phyloP scores from a whole-genome alignment of 2,797 vertebrate species.

The Hyperoplus immaculatus region DNA sequence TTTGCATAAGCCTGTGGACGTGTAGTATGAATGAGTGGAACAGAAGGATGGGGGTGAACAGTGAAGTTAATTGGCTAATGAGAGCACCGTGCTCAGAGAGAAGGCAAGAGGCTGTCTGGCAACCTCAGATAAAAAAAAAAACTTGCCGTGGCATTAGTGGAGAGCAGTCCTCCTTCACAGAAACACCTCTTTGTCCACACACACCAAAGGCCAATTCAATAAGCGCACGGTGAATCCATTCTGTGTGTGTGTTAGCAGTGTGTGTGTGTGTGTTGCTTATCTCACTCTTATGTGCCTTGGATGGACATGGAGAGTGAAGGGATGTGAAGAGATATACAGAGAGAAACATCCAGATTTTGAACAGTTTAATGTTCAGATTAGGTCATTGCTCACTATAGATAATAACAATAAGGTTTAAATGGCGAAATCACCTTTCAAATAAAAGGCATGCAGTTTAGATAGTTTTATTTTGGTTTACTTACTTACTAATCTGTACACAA shows the following conservation, averaged over 20 bases:
- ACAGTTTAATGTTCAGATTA: neutral
- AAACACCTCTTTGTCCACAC: conserved; percentile 82
- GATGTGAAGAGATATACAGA: conserved; percentile 5
- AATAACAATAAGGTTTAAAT: neutral
- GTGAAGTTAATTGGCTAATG: conserved; percentile 89
- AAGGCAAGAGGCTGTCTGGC: conserved; percentile 82
- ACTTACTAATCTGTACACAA: neutral
- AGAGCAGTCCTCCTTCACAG: conserved; percentile 77
- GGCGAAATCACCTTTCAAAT: no score
- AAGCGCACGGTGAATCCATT: conserved; percentile 86
- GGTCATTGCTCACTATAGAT: neutral
- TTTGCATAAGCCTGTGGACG: conserved; percentile 10
- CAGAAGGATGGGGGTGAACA: conserved; percentile 57
- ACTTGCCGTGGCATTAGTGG: conserved; percentile 77
- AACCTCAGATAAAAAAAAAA: conserved; percentile 84
- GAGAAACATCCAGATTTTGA: conserved; percentile 5
- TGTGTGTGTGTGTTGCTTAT: conserved; percentile 75
- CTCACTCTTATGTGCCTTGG: conserved; percentile 59
- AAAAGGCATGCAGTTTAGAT: neutral
- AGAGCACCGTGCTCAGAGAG: conserved; percentile 80
- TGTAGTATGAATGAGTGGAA: conserved; percentile 38
- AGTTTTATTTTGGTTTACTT: no score
- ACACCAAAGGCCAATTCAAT: conserved; percentile 88
- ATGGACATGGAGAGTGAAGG: conserved; percentile 74
- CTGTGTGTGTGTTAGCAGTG: conserved; percentile 73